Conservation (phyloP, 2,113 vertebrate genomes). For the Lepisosteus osseus region DNA sequence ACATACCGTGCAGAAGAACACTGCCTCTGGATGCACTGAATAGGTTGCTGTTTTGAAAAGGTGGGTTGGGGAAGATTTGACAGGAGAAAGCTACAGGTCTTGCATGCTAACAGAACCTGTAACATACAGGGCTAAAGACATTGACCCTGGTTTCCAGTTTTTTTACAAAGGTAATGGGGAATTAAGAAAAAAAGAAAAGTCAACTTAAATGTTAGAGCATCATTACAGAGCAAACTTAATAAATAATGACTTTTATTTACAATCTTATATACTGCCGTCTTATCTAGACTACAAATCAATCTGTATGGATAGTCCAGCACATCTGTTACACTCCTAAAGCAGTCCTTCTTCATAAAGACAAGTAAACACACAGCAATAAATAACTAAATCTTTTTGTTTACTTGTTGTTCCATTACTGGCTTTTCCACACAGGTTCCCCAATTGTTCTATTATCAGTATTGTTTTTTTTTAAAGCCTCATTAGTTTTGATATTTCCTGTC, state of each 20-base stretch:
- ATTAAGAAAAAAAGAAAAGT: slow-evolving; percentile 29
- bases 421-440: slow-evolving; percentile 7
- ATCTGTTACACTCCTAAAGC: slow-evolving; percentile 44
- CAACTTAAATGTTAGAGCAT: slow-evolving; percentile 43
- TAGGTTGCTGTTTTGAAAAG: slow-evolving; percentile 17
- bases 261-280: slow-evolving; percentile 59
- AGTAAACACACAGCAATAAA: slow-evolving; percentile 21
- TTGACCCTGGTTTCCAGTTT: slow-evolving; percentile 43
- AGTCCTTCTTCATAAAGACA: slow-evolving; percentile 42
- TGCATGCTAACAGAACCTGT: slow-evolving; percentile 20
- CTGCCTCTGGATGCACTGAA: slow-evolving; percentile 31
- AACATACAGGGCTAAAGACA: slow-evolving; percentile 27
- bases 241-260: slow-evolving; percentile 80
- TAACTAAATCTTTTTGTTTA: slow-evolving; percentile 16
- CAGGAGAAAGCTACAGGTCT: slow-evolving; percentile 5
- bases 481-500: slow-evolving; percentile 1
- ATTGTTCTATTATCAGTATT: background rate
- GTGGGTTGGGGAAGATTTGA: background rate
- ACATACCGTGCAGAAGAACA: slow-evolving; percentile 51
- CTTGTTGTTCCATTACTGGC: slow-evolving; percentile 5
- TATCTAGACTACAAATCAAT: slow-evolving; percentile 45
- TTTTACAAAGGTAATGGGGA: slow-evolving; percentile 23
- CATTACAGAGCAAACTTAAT: slow-evolving; percentile 68
- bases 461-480: too few relatives aligned
- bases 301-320: slow-evolving; percentile 67